Conservation (phyloP, 2,888 invertebrate species). For the Onthophagus sagittarius region DNA sequence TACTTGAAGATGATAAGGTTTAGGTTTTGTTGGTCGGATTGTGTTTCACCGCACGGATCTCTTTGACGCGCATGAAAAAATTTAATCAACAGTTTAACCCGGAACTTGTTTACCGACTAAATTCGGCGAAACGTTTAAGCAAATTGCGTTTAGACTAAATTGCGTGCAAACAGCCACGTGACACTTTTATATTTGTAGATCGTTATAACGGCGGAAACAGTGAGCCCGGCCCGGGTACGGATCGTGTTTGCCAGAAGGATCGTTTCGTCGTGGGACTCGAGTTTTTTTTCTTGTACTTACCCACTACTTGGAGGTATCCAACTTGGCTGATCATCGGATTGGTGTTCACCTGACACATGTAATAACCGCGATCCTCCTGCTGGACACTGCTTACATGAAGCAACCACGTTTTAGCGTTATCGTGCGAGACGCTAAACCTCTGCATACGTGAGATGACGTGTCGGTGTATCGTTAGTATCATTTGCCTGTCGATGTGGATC, state of each 20-base stretch:
- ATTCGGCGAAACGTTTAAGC: slow-evolving; percentile 8
- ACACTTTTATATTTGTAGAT: slow-evolving; percentile 13
- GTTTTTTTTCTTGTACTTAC: slow-evolving; percentile 56
- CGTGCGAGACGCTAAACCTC: slow-evolving; percentile 86
- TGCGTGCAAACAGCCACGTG: slow-evolving; percentile 2
- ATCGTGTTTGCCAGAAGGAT: slow-evolving; percentile 4
- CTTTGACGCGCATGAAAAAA: background rate
- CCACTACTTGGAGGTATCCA: slow-evolving; percentile 88
- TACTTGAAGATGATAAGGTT: too few relatives aligned
- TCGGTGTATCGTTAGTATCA: slow-evolving; percentile 88
- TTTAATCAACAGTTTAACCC: background rate
- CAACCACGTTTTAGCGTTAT: slow-evolving; percentile 89
- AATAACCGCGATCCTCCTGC: slow-evolving; percentile 86
- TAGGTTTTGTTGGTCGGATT: background rate
- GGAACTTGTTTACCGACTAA: background rate
- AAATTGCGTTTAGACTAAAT: slow-evolving; percentile 9
- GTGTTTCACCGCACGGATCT: background rate
- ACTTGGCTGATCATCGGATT: slow-evolving; percentile 95
- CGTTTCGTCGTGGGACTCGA: background rate
- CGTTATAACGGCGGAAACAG: slow-evolving; percentile 11
- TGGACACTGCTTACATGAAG: slow-evolving; percentile 88
- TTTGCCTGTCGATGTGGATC: slow-evolving; percentile 92
- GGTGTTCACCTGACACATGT: slow-evolving; percentile 88
- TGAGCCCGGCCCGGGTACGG: background rate
- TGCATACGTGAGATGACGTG: slow-evolving; percentile 88